Conservation (phyloP, 2,888 invertebrate species). For the Terebella lapidaria region DNA sequence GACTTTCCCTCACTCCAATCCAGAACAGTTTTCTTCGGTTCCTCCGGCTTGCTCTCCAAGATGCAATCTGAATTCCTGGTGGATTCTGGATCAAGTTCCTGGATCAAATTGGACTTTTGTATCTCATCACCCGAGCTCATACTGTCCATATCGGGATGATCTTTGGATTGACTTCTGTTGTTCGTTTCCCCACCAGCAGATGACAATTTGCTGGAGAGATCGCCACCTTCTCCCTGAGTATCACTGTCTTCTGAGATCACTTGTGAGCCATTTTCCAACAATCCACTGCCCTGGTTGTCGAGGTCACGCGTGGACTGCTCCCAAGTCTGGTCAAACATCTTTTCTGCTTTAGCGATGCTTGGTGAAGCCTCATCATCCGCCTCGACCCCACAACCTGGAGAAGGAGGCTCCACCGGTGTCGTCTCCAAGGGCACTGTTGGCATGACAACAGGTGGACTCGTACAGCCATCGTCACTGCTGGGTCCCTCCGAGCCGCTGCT, state of each 20-base stretch:
- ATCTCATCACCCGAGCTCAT: too few relatives aligned
- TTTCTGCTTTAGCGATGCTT: neutral
- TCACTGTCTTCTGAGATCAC: too few relatives aligned
- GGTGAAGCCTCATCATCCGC: neutral
- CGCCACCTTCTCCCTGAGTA: neutral
- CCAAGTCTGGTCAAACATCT: too few relatives aligned
- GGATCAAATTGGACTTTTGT: neutral
- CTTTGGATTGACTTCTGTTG: too few relatives aligned
- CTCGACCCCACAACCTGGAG: neutral
- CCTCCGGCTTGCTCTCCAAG: neutral
- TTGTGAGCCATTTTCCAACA: too few relatives aligned
- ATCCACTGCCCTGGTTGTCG: neutral
- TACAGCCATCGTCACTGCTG: conserved; percentile 1
- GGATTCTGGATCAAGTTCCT: neutral
- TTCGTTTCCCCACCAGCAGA: neutral
- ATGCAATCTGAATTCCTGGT: too few relatives aligned
- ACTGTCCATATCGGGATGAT: too few relatives aligned
- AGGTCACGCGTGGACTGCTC: neutral
- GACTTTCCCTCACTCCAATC: conserved; percentile 30
- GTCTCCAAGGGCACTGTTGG: neutral
- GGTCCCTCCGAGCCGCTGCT: conserved; percentile 9
- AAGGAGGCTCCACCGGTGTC: neutral
- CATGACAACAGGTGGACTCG: neutral
- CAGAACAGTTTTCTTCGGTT: conserved; percentile 29
- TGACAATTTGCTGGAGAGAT: neutral